Evolutionary conservation across 2,888 invertebrate species (phyloP).

Genomic region (Pammene aurita): DNA sequence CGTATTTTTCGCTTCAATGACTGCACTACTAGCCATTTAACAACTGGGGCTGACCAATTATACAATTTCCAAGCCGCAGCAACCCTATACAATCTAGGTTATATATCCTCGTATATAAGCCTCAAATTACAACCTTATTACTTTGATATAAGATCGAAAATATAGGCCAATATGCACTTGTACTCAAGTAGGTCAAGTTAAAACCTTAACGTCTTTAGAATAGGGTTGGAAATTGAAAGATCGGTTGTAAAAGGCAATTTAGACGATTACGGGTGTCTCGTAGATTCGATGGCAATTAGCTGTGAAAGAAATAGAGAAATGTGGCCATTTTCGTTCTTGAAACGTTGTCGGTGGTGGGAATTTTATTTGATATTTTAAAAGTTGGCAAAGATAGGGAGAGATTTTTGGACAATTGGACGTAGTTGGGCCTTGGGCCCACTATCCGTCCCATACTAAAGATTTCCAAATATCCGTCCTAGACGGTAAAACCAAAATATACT

Average conservation of each 20-base stretch:
- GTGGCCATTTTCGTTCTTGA: neutral
- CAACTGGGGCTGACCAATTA: constrained; percentile 22
- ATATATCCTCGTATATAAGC: neutral
- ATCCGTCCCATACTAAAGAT: too few species aligned
- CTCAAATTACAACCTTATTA: neutral
- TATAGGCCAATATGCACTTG: neutral
- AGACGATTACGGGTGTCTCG: constrained; percentile 17
- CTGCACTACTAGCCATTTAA: constrained; percentile 13
- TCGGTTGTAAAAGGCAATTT: constrained; percentile 10
- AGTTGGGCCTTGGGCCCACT: too few species aligned
- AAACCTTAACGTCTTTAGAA: neutral
- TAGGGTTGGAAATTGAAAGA: constrained; percentile 14
- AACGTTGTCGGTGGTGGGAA: neutral
- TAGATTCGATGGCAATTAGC: constrained; percentile 23
- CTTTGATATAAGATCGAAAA: constrained; percentile 5
- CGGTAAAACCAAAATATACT: too few species aligned
- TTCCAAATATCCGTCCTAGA: too few species aligned
- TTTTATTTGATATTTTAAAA: neutral
- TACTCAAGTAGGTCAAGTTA: neutral
- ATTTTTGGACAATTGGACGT: too few species aligned
- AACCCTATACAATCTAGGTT: neutral
- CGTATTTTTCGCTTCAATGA: too few species aligned
- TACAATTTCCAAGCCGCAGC: constrained; percentile 6
- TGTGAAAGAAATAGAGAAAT: constrained; percentile 1
- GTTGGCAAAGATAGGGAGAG: too few species aligned